Conservation (phyloP, 2,797 vertebrate species). For the Alfaro cultratus region DNA sequence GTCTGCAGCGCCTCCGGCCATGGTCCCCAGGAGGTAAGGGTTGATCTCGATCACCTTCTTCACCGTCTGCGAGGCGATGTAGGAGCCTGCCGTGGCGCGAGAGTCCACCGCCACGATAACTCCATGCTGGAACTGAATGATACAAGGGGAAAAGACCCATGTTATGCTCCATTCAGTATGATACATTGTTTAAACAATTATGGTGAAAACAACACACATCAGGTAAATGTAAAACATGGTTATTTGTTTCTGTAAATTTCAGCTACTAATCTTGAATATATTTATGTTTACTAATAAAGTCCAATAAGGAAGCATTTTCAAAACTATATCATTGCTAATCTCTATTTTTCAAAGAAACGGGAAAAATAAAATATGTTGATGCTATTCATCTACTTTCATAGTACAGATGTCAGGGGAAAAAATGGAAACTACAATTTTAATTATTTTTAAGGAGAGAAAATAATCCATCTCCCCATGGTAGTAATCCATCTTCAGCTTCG, state of each 20-base stretch:
- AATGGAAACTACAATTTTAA: neutral
- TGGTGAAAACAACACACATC: neutral
- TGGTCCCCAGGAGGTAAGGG: slow-evolving; percentile 91
- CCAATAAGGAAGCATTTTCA: neutral
- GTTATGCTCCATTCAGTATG: neutral
- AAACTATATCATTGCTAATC: too few relatives aligned
- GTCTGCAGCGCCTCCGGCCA: slow-evolving; percentile 92
- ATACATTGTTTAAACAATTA: neutral
- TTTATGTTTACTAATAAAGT: neutral
- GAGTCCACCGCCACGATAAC: slow-evolving; percentile 93
- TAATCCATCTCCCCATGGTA: neutral
- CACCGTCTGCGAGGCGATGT: slow-evolving; percentile 91
- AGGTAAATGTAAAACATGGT: neutral
- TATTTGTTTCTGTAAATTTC: neutral
- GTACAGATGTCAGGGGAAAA: neutral
- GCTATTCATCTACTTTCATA: neutral
- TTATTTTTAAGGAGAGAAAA: neutral
- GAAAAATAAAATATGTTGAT: neutral
- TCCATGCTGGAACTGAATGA: slow-evolving; percentile 85
- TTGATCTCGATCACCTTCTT: slow-evolving; percentile 96
- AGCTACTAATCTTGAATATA: neutral
- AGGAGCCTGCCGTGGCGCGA: slow-evolving; percentile 89
- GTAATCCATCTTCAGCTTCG: neutral
- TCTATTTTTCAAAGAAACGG: neutral
- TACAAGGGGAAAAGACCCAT: neutral